Conservation (phyloP, 2,888 invertebrate species). For the Caenorhabditis doughertyi region DNA sequence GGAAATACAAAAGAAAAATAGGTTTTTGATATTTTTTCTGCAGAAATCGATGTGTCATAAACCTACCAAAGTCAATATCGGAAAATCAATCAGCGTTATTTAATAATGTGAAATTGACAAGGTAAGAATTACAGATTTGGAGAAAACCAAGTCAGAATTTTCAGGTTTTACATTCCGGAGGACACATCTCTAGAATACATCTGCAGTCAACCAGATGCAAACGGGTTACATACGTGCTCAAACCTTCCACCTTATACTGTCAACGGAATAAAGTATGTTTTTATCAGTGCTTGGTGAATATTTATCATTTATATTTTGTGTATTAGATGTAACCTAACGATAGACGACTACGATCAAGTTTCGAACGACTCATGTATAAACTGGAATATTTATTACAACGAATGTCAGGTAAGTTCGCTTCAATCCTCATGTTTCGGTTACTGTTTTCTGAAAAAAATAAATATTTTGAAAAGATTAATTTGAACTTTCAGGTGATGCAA, state of each 20-base stretch:
- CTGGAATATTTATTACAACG: slow-evolving; percentile 98
- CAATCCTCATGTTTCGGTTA: no score
- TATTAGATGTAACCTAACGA: slow-evolving; percentile 80
- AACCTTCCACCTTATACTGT: slow-evolving; percentile 89
- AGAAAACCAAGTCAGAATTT: slow-evolving; percentile 13
- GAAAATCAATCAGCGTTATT: slow-evolving; percentile 73
- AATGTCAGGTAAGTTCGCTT: slow-evolving; percentile 88
- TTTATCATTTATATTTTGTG: background rate
- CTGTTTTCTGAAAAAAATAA: no score
- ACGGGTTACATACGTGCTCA: slow-evolving; percentile 94
- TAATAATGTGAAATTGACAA: slow-evolving; percentile 77
- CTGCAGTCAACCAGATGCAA: slow-evolving; percentile 92
- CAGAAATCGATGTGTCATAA: slow-evolving; percentile 82
- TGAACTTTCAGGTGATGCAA: slow-evolving; percentile 87
- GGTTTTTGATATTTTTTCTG: slow-evolving; percentile 22
- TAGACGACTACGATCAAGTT: slow-evolving; percentile 78
- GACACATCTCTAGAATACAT: slow-evolving; percentile 91
- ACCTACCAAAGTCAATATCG: slow-evolving; percentile 76
- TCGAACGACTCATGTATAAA: slow-evolving; percentile 90
- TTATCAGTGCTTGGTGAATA: background rate
- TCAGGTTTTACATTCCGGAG: slow-evolving; percentile 82
- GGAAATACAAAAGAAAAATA: slow-evolving; percentile 79
- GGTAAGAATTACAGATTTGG: slow-evolving; percentile 35
- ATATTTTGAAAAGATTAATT: background rate
- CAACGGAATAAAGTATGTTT: slow-evolving; percentile 85